Percentiles rank a stretch among this genome's conserved stretches.
Conservation (phyloP, 2,797 vertebrate species). For the Morelia viridis region DNA sequence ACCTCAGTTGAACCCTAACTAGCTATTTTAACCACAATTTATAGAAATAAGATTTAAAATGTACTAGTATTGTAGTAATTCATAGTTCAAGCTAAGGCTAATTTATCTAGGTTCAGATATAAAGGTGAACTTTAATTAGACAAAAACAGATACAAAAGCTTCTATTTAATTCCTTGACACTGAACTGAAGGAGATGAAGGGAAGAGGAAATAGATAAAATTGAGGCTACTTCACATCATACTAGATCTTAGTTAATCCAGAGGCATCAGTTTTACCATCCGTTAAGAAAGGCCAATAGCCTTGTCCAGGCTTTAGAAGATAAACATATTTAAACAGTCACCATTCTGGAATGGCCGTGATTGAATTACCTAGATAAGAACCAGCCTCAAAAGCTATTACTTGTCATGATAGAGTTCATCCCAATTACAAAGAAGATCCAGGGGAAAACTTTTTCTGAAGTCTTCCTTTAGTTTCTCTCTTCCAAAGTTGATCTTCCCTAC, state of each 20-base stretch:
- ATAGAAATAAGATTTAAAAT: neutral
- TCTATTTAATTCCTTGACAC: neutral
- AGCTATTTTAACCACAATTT: neutral
- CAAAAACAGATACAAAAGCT: neutral
- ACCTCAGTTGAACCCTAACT: neutral
- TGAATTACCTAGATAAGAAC: neutral
- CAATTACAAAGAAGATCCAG: neutral
- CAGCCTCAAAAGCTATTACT: neutral
- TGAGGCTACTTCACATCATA: neutral
- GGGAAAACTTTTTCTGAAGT: neutral
- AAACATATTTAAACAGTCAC: neutral
- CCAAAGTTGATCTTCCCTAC: neutral
- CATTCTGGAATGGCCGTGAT: neutral
- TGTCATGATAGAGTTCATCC: neutral
- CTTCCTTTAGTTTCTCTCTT: neutral
- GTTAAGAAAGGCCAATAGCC: neutral
- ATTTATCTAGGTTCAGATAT: neutral
- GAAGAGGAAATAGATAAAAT: neutral
- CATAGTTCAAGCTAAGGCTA: neutral
- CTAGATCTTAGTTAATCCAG: neutral
- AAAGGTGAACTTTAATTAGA: neutral
- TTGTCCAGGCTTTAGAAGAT: neutral
- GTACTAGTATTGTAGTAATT: neutral
- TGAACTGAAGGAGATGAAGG: neutral
- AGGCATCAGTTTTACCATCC: neutral